Evolutionary conservation across 2,888 invertebrate species (phyloP).

Genomic region (Ophion ventricosus): DNA sequence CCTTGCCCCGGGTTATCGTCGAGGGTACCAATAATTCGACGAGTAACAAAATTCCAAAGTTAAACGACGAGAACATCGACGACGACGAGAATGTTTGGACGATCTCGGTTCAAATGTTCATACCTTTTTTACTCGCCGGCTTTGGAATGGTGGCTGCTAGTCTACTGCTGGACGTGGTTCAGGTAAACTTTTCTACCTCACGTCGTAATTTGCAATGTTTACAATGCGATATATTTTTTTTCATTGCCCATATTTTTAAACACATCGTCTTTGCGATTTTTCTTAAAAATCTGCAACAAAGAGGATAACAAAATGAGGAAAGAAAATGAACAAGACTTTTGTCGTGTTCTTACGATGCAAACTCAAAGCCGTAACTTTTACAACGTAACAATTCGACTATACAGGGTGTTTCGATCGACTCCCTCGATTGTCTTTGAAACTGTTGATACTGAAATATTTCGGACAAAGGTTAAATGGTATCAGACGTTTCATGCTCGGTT

Average conservation of each 20-base stretch:
- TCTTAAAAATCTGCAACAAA: neutral
- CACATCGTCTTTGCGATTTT: neutral
- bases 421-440: no score
- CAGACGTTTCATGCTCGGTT: no score
- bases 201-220: no score
- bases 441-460: no score
- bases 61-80: slow-evolving; percentile 62
- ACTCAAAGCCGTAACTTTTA: no score
- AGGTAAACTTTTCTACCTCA: slow-evolving; percentile 82
- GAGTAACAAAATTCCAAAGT: slow-evolving; percentile 61
- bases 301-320: no score
- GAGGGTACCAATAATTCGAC: slow-evolving; percentile 62
- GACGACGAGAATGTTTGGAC: slow-evolving; percentile 87
- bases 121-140: slow-evolving; percentile 94
- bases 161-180: slow-evolving; percentile 92
- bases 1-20: slow-evolving; percentile 61
- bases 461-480: no score
- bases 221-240: no score
- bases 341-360: no score
- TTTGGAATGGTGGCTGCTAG: slow-evolving; percentile 97
- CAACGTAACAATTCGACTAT: no score
- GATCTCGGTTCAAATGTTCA: slow-evolving; percentile 91
- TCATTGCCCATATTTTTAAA: neutral
- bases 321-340: no score
- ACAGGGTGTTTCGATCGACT: no score